phyloP scores from a whole-genome alignment of 2,888 invertebrate species.

The Deilephila porcellus region DNA sequence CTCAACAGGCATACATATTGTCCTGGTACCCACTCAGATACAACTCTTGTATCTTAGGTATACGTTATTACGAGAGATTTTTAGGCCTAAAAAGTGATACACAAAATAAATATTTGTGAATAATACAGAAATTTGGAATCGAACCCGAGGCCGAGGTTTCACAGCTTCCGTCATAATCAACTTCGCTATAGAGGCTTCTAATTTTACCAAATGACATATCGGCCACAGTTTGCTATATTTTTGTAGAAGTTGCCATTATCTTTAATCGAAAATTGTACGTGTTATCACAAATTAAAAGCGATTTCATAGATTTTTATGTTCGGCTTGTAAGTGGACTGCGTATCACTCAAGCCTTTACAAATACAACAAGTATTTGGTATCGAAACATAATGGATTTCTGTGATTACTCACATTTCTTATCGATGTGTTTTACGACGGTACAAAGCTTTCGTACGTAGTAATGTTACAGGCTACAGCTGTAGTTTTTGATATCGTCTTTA shows the following conservation, averaged over 20 bases:
- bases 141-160: too few relatives aligned
- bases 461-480: background rate
- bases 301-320: background rate
- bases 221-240: background rate
- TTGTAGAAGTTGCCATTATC: background rate
- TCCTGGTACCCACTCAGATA: too few relatives aligned
- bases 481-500: background rate
- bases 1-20: too few relatives aligned
- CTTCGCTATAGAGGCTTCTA: background rate
- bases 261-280: background rate
- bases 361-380: background rate
- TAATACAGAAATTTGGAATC: too few relatives aligned
- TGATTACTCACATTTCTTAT: background rate
- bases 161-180: background rate
- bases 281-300: background rate
- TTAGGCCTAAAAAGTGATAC: too few relatives aligned
- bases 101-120: too few relatives aligned
- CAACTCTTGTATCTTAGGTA: too few relatives aligned
- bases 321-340: background rate
- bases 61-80: too few relatives aligned
- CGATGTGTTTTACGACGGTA: background rate
- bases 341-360: background rate
- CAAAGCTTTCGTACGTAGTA: background rate
- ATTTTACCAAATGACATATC: background rate
- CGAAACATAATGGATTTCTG: slow-evolving; percentile 5